Conservation (phyloP, 2,888 invertebrate species). For the Zaprionus bogoriensis region DNA sequence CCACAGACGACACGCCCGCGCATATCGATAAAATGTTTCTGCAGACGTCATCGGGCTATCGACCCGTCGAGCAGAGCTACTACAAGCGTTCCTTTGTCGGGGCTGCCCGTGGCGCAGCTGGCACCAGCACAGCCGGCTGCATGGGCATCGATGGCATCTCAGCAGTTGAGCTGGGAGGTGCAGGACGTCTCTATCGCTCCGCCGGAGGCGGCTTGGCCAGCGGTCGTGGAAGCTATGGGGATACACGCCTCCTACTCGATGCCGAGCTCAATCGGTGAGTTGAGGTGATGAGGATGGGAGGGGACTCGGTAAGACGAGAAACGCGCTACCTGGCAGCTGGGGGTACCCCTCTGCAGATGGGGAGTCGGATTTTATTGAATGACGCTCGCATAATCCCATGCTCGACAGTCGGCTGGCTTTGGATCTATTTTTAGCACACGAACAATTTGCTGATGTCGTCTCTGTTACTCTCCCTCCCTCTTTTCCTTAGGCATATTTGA, state of each 20-base stretch:
- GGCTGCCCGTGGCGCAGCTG: constrained; percentile 41
- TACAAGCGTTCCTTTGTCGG: constrained; percentile 82
- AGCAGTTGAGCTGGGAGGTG: constrained; percentile 59
- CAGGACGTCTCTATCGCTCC: constrained; percentile 55
- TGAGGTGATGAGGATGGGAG: not conserved
- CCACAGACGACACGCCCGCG: constrained; percentile 82
- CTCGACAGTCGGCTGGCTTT: not conserved
- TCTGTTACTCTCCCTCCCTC: not conserved
- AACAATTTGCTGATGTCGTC: constrained; percentile 1
- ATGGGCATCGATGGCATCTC: constrained; percentile 68
- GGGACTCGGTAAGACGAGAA: not conserved
- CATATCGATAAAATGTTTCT: constrained; percentile 83
- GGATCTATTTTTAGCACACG: constrained; percentile 35
- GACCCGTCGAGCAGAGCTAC: constrained; percentile 83
- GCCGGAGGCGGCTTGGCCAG: constrained; percentile 35
- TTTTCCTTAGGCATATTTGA: constrained; percentile 13
- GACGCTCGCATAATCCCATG: constrained; percentile 27
- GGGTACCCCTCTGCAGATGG: constrained; percentile 7
- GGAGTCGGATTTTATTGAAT: constrained; percentile 26
- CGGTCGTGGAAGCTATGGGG: constrained; percentile 70
- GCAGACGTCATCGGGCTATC: constrained; percentile 83
- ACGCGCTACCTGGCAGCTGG: not conserved
- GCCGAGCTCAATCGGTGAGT: constrained; percentile 77
- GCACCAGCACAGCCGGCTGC: constrained; percentile 29
- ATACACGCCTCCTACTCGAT: constrained; percentile 77